Base-by-base conservation (phyloP, 2,113 vertebrate genomes). In the Propithecus coquereli region DNA sequence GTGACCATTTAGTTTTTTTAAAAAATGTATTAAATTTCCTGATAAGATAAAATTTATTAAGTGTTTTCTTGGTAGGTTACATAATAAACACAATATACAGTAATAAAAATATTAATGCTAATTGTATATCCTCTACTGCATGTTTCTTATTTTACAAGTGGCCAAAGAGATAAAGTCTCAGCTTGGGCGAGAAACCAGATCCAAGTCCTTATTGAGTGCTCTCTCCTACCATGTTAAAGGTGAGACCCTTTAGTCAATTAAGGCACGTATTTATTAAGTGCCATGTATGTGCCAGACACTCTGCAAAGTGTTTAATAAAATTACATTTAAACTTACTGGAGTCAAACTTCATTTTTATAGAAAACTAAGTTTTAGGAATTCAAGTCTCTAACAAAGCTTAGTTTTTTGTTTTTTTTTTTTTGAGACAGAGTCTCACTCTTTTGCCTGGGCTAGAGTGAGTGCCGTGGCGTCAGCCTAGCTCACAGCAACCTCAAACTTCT, bases 201-300 rank as follows among this genome's bases (percentile, higher is more conserved):
- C 40, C 16, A 61, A 88, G 57, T 73, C 63, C 16, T 86, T 82
- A 70, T 4, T 66, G 14, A 74, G 40, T 57, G 8, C 23, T 92
- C 30, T 76, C 80, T 90, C 71, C 40, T 40, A 81, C 7, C 43
- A 71, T 40, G 13, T 73, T 82, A 83, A 79, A 47, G 22, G 3
- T 63, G 17, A 86, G 2, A 68, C 1, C 2, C 5, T 70, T 86
- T 54, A 68, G 13, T 50, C 79, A 79, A 52, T 68, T 81, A 87
- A 54, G 77, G 70, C 23, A 83, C 52, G 80, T 83, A 96, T 74
- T 87, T 87, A 25, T 63, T 82, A 92, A 94, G 22, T 92, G 34
- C 23, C 34, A 17, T 82, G 23, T 52, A 89, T 61, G 34, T 92
- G 47, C 8, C 77, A 91, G 54, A 84, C 34, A 73, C 63, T 59